These are phyloP conservation scores for Ostrea edulis DNA, from an alignment of 1,140 invertebrate genomes.

Conservation along the genomic window DNA sequence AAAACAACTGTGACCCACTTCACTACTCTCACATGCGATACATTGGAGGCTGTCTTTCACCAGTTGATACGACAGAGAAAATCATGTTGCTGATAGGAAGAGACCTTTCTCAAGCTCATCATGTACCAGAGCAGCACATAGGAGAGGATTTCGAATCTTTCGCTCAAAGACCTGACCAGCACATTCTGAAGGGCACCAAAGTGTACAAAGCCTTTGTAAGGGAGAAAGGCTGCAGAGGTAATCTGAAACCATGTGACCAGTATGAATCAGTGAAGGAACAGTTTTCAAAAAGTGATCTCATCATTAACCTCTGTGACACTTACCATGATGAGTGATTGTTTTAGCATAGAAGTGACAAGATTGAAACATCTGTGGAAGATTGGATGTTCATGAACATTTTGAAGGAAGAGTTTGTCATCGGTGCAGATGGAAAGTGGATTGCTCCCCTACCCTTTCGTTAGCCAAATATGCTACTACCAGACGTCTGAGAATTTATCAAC, in stretches of 20 bases:
- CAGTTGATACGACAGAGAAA: not conserved
- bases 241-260: constrained; percentile 44
- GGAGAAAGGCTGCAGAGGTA: constrained; percentile 8
- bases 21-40: constrained; percentile 43
- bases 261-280: not conserved
- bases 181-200: not conserved
- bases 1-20: not conserved
- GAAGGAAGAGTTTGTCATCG: constrained; percentile 34
- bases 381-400: constrained; percentile 48
- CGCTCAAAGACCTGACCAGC: constrained; percentile 45
- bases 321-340: not conserved
- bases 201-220: constrained; percentile 19
- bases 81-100: constrained; percentile 50
- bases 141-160: constrained; percentile 34
- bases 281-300: not conserved
- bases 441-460: constrained; percentile 45
- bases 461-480: not conserved
- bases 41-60: constrained; percentile 16
- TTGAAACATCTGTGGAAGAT: constrained; percentile 51
- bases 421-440: constrained; percentile 47
- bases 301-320: not conserved
- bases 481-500: constrained; percentile 21
- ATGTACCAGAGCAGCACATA: constrained; percentile 45
- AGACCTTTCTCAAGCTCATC: constrained; percentile 46
- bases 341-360: constrained; percentile 43